A percentile compares a stretch with the other conserved stretches of the same genome.
These are phyloP conservation scores for Drosophila serrata DNA, from an alignment of 1,140 invertebrate species.

Conservation along the genomic window DNA sequence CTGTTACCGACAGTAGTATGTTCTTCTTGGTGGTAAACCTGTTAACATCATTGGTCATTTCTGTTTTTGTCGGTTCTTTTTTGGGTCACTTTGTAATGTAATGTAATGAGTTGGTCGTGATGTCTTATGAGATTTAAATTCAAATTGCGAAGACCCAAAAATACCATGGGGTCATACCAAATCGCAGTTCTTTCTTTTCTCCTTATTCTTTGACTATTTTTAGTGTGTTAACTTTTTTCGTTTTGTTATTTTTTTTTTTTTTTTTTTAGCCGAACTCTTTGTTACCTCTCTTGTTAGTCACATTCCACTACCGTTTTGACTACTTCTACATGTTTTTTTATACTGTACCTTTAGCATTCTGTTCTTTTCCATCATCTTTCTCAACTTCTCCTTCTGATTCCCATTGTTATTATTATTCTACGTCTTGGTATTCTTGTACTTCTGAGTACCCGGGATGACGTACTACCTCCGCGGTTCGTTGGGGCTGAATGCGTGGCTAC, in stretches of 20 bases:
- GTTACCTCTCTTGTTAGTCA: constrained; percentile 23
- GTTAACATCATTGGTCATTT: constrained; percentile 40
- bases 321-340: constrained; percentile 15
- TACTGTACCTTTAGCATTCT: constrained; percentile 13
- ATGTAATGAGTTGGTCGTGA: constrained; percentile 76
- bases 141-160: constrained; percentile 58
- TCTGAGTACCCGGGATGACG: constrained; percentile 38
- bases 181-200: constrained; percentile 14
- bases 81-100: constrained; percentile 59
- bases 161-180: constrained; percentile 45
- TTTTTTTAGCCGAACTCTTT: constrained; percentile 48
- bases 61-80: constrained; percentile 54
- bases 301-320: constrained; percentile 18
- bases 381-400: constrained; percentile 11
- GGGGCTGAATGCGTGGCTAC: constrained; percentile 28
- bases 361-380: constrained; percentile 7
- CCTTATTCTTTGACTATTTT: constrained; percentile 21
- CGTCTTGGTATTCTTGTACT: constrained; percentile 34
- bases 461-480: constrained; percentile 25
- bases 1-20: constrained; percentile 22
- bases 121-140: constrained; percentile 75
- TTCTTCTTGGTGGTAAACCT: constrained; percentile 43
- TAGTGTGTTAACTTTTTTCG: constrained; percentile 5
- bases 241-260: constrained; percentile 9
- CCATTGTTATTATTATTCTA: constrained; percentile 45